Percentiles rank a stretch among this genome's conserved stretches.
Conservation (phyloP, 2,888 invertebrate species). For the Phymatocera aterrima region DNA sequence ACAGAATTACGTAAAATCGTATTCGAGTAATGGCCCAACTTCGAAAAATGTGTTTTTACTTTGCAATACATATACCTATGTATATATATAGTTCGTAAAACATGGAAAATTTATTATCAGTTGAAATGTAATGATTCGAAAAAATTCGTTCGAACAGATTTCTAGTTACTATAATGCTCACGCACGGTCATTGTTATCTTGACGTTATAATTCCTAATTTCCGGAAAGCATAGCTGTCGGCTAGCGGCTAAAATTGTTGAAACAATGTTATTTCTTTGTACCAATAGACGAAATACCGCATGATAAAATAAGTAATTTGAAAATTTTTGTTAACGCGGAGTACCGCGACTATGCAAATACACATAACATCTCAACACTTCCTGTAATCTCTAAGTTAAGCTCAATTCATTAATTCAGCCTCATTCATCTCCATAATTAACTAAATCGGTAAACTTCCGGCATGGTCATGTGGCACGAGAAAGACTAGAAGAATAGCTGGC, state of each 20-base stretch:
- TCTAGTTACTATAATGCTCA: no score
- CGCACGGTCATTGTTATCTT: background rate
- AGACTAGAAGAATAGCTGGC: background rate
- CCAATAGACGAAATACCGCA: background rate
- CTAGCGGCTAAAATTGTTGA: background rate
- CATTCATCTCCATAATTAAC: slow-evolving; percentile 10
- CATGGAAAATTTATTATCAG: no score
- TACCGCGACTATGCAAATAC: background rate
- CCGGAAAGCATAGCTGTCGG: background rate
- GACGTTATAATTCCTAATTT: background rate
- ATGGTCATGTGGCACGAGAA: background rate
- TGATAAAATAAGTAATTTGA: background rate
- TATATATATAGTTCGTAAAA: no score
- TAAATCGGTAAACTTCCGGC: slow-evolving; percentile 7
- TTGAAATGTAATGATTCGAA: no score
- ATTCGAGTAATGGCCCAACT: no score
- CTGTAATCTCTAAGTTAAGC: slow-evolving; percentile 39
- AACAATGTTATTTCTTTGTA: background rate
- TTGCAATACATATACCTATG: no score
- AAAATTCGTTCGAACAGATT: no score
- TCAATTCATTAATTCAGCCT: slow-evolving; percentile 24
- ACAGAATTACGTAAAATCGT: no score
- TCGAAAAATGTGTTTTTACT: no score
- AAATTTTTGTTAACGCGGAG: background rate
- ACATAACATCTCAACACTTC: background rate